phyloP scores from a whole-genome alignment of 2,797 vertebrate species.

The Gymnodraco acuticeps region DNA sequence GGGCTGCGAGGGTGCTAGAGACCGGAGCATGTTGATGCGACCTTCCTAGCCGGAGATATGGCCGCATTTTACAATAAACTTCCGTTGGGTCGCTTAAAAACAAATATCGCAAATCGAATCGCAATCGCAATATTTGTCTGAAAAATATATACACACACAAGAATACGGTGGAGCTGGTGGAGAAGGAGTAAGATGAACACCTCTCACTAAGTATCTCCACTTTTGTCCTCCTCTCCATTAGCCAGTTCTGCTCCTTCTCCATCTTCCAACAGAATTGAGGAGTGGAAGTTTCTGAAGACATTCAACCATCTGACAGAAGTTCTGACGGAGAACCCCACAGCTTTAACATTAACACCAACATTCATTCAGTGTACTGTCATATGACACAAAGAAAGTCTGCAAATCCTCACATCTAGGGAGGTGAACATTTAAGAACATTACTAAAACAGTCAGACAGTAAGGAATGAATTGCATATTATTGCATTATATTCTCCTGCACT shows the following conservation, averaged over 20 bases:
- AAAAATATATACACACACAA: too few relatives aligned
- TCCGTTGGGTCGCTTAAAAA: too few relatives aligned
- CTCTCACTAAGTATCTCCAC: slow-evolving; percentile 16
- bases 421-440: neutral
- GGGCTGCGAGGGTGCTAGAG: too few relatives aligned
- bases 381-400: neutral
- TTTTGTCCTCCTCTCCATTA: slow-evolving; percentile 19
- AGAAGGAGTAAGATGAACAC: slow-evolving; percentile 51
- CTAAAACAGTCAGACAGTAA: neutral
- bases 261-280: slow-evolving; percentile 16
- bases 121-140: too few relatives aligned
- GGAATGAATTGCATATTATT: neutral
- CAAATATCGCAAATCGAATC: too few relatives aligned
- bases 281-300: neutral
- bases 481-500: neutral
- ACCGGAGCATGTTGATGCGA: too few relatives aligned
- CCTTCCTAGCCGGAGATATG: too few relatives aligned
- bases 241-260: slow-evolving; percentile 41
- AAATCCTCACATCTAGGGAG: neutral
- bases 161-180: neutral
- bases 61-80: too few relatives aligned
- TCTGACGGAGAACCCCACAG: neutral
- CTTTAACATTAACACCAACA: neutral
- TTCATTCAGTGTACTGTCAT: neutral
- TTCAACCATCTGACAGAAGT: neutral